Percentiles rank a stretch among this genome's conserved stretches.
These are phyloP conservation scores for Noturus placidus DNA, from an alignment of 2,113 vertebrate genomes.

Conservation along the genomic window DNA sequence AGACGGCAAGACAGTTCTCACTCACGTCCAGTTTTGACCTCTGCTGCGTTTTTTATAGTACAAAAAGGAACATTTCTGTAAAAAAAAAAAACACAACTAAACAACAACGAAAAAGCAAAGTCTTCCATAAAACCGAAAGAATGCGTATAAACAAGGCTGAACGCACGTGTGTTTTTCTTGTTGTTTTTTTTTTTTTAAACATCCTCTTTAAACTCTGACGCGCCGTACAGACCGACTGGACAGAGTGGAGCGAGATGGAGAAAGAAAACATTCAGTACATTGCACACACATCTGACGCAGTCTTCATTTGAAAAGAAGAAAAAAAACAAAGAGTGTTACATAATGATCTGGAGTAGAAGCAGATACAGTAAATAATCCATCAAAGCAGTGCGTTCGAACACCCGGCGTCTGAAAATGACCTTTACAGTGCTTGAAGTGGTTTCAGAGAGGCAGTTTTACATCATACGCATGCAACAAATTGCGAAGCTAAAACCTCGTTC, in stretches of 20 bases:
- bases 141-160: constrained; percentile 29
- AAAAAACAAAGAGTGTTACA: neutral
- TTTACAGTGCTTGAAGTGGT: constrained; percentile 22
- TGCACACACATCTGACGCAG: constrained; percentile 9
- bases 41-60: neutral
- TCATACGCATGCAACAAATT: constrained; percentile 49
- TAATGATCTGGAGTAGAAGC: constrained; percentile 24
- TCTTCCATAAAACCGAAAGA: constrained; percentile 41
- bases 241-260: neutral
- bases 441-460: constrained; percentile 40
- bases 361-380: constrained; percentile 38
- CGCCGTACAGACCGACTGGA: neutral
- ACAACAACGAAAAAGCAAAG: constrained; percentile 13
- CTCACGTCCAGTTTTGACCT: neutral
- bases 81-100: constrained; percentile 11
- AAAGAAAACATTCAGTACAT: constrained; percentile 30
- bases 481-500: constrained; percentile 12
- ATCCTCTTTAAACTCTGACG: constrained; percentile 3
- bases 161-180: neutral
- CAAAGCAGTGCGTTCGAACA: constrained; percentile 30
- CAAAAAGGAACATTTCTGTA: constrained; percentile 1
- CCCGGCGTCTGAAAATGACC: constrained; percentile 30
- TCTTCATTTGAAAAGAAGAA: neutral
- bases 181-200: neutral
- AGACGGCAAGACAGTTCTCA: constrained; percentile 32